Base-by-base conservation (phyloP, 53 echinoderm and acorn worm genomes). In the Paracentrotus lividus region DNA sequence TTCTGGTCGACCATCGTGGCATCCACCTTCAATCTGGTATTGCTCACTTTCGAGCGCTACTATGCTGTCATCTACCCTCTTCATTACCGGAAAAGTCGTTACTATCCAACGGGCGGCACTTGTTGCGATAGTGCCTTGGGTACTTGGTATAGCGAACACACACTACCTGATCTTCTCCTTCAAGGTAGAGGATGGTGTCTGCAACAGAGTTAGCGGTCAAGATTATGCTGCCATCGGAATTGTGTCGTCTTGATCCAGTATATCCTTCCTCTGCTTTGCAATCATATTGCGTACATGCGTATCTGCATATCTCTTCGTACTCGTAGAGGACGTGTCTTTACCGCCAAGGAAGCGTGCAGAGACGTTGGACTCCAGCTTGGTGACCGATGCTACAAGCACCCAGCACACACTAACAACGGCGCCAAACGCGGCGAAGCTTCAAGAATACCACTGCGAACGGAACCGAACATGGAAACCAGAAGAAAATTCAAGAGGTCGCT, bases 41-140 rank as follows among this genome's bases (percentile, higher is more conserved):
- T 90, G 64, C 90, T 97, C 57, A 95, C 95, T 6, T 67, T 94
- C 27, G 95, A 95, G 42, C 95, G 97, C 5, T 97, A 97, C 54
- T 92, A 78, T 7, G 97, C 95, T 49, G 78, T 95, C 10, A 31
- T 95, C 23, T 77, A 95, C 34, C 97, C 97, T n/a, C 26, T 95
- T 21, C 38, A 78, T 58, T 97, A 95, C 55, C 94, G 92, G 7
- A 92, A 42, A 57, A 69, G 49, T n/a, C 31, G 88, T 38, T 8
- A 93, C 56, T 3, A 21, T 54, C 42, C 49, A 72, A 38, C 44
- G 67, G 33, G 16, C 49, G 21, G 10, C 61, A 14, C 49, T 86
- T 44, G 65, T 61, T 59, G 85, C 85, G 20, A 15, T 60, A 21
- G 42, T 85, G 27, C 93, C 93, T 23, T 93, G 93, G 93, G 21